Percentiles rank a stretch among this genome's conserved stretches.
Conservation (phyloP, 2,797 vertebrate genomes). For the Pygocentrus nattereri region DNA sequence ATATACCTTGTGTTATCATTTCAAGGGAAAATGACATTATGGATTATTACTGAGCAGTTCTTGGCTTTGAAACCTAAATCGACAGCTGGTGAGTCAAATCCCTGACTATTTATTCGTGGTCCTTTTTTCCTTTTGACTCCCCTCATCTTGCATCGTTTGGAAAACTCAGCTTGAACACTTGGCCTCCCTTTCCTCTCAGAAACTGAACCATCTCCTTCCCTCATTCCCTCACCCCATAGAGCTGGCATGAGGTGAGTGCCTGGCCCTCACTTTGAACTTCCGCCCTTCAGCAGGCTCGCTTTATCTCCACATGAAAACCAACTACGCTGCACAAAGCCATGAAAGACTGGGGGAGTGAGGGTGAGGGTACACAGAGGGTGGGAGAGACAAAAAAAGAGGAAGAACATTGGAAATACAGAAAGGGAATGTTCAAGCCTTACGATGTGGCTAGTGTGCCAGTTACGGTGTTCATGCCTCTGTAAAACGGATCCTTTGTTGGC, state of each 20-base stretch:
- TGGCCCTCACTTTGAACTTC: conserved; percentile 35
- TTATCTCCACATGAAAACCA: conserved; percentile 38
- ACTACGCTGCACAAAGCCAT: conserved; percentile 13
- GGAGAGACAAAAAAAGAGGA: background rate
- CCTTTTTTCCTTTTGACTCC: conserved; percentile 20
- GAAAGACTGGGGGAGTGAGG: background rate
- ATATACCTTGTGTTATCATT: conserved; percentile 1
- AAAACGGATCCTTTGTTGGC: conserved; percentile 22
- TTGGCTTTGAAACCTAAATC: conserved; percentile 28
- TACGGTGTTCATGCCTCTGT: conserved; percentile 24
- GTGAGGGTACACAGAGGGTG: background rate
- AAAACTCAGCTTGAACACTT: conserved; percentile 19
- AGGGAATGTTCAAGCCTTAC: background rate
- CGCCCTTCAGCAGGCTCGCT: conserved; percentile 30
- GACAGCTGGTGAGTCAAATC: conserved; percentile 34
- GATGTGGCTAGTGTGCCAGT: background rate
- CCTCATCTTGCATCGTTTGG: conserved; percentile 30
- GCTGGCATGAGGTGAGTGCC: conserved; percentile 18
- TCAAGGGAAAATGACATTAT: background rate
- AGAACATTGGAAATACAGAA: background rate
- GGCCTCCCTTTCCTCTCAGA: conserved; percentile 13
- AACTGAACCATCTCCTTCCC: conserved; percentile 34
- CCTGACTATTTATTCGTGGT: conserved; percentile 23
- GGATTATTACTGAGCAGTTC: conserved; percentile 17
- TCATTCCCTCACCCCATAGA: conserved; percentile 7